These are phyloP conservation scores for Macropis europaea DNA, from an alignment of 2,888 invertebrate species.

Conservation along the genomic window DNA sequence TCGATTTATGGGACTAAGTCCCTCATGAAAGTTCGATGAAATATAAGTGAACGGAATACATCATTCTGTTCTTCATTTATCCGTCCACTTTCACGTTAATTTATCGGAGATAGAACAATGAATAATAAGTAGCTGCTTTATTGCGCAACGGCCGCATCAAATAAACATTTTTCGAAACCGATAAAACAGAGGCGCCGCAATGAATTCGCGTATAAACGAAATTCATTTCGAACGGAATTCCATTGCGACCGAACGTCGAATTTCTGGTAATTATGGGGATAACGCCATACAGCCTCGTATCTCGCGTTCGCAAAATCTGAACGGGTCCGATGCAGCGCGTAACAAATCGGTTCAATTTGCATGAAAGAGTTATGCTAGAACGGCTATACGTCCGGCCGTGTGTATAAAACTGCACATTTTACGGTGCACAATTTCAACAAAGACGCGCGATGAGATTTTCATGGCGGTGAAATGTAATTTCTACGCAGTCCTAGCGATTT, in stretches of 20 bases:
- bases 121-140: no score
- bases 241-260: not conserved
- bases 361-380: not conserved
- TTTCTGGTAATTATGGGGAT: not conserved
- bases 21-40: no score
- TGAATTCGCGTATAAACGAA: not conserved
- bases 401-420: not conserved
- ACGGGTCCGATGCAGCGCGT: not conserved
- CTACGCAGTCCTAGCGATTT: not conserved
- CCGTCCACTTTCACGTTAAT: no score
- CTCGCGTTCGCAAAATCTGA: not conserved
- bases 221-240: not conserved
- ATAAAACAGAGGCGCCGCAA: no score
- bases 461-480: no score
- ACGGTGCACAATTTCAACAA: not conserved
- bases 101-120: no score
- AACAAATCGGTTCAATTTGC: conserved; percentile 11
- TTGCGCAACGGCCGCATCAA: no score
- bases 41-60: no score
- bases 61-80: no score
- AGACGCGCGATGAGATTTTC: conserved; percentile 5
- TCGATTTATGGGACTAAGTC: no score
- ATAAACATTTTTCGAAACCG: no score
- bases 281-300: not conserved
- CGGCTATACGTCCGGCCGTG: not conserved